Evolutionary conservation across 2,113 vertebrate species (phyloP), one percentile per base, ranked within the genome.

Genomic region (Anthoscopus minutus): DNA sequence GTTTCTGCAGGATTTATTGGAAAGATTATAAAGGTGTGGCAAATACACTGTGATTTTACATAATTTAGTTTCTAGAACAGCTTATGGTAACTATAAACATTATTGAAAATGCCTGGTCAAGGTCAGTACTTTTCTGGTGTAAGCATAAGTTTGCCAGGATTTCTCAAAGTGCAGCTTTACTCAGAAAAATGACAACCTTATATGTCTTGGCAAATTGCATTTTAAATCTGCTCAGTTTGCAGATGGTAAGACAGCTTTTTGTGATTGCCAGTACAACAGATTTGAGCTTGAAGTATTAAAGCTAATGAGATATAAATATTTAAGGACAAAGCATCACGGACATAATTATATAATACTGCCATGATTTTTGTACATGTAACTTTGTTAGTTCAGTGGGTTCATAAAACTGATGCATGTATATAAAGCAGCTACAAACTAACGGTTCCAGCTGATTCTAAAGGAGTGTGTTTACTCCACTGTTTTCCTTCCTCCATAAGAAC

Each of bases 1-100:
- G 25, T 94, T 92, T 97, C 91, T 96, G 85, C 85, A 97, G 92
- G 88, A 96, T 97, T 98, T 98, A 98, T 97, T 98, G 96, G 94
- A 96, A 97, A 96, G 94, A 97, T 96, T 93, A 97, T 82, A 88
- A 96, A 94, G 95, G 70, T 92, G 81, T 93, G 84, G 95, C 88
- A 97, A 96, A 96, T 97, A 98, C 94, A 97, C 22, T 82, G 45
- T 88, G 77, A 91, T 88, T 94, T 97, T 95, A 97, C 92, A 97
- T 94, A 88, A 97, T 95, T 96, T 97, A 91, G 22, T 92, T 92
- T 47, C 16, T 8, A 80, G 54, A 97, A 45, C 85, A 93, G 81
- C 54, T 96, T 96, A 94, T 31, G 27, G 78, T 91, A 96, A 97
- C 93, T 96, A 97, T 50, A 96, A 98, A 93, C 86, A 89, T 95